These are phyloP conservation scores for Vollenhovia emeryi DNA, from an alignment of 1,140 invertebrate genomes.

Conservation along the genomic window DNA sequence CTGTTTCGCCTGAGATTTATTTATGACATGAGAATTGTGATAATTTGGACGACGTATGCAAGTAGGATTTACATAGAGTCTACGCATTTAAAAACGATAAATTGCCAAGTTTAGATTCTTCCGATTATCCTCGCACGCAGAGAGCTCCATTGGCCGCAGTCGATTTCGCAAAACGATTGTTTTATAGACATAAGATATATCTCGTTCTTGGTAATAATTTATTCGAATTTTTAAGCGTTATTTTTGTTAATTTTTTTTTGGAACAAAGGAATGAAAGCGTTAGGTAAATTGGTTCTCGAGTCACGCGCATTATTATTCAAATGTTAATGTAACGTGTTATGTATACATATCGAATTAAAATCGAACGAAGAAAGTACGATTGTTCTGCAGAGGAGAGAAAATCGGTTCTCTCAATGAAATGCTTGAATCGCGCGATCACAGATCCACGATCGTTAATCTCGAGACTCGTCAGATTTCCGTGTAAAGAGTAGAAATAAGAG, in stretches of 20 bases:
- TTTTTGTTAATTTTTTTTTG: constrained; percentile 80
- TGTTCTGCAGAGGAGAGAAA: constrained; percentile 22
- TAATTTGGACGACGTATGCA: constrained; percentile 29
- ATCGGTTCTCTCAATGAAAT: constrained; percentile 30
- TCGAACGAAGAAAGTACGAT: constrained; percentile 20
- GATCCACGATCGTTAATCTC: constrained; percentile 7
- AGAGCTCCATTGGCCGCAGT: constrained; percentile 12
- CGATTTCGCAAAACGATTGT: constrained; percentile 64
- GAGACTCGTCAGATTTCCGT: neutral
- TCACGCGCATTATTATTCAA: constrained; percentile 7
- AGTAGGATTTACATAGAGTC: constrained; percentile 14
- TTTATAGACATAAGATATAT: constrained; percentile 78
- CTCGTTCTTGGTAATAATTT: constrained; percentile 79
- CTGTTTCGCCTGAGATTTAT: constrained; percentile 2
- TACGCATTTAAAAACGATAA: neutral
- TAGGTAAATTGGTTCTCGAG: constrained; percentile 73
- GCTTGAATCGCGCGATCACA: constrained; percentile 58
- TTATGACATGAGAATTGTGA: constrained; percentile 23
- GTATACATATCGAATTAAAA: constrained; percentile 1
- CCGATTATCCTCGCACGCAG: constrained; percentile 40
- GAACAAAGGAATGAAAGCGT: constrained; percentile 71
- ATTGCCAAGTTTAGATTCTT: constrained; percentile 53
- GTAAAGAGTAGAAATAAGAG: constrained; percentile 20
- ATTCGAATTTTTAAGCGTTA: constrained; percentile 80
- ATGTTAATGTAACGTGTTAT: constrained; percentile 31